Base-by-base conservation (phyloP, 2,797 vertebrate genomes). In the Gymnothorax reevesii region DNA sequence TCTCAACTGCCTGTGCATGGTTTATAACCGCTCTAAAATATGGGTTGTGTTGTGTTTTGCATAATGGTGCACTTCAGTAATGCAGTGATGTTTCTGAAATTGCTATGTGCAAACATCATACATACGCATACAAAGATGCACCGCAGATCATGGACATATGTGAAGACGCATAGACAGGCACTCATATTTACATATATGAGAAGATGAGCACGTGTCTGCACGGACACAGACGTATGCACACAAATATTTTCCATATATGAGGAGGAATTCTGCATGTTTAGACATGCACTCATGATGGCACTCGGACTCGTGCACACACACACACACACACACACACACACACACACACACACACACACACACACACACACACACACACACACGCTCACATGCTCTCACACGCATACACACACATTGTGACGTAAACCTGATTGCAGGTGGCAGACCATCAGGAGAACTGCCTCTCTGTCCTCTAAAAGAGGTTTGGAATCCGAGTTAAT, bases 401-500 rank as follows among this genome's bases (percentile, higher is more conserved):
- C 75, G 54, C 84, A 80, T 69, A 83, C 33, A 42, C 17, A 3
- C 84, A 75, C 22, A 27, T 13, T 22, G 3, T 54, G 75, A 17
- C 75, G 54, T 25, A 69, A 69, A 52, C 73, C 49, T 55, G 52
- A 85, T 33, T 25, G 22, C 60, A 3, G 69, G 49, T 73, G 57
- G 66, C 64, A 85, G 71, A 49, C 94, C 92, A 89, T 92, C 92
- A 91, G 89, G 95, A 92, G 94, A 95, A 91, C 94, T 92, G 94
- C 93, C 66, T 94, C 94, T 94, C 92, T 94, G 88, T 94, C 91
- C 92, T 89, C 91, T 94, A 2, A 94, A 94, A 94, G 94, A 92
- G 93, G 93, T 94, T 96, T 94, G 94, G 93, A 95, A 94, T 96
- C 94, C 83, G 93, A 95, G 96, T 95, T 96, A 96, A 97, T 97